Evolutionary conservation across 2,113 vertebrate species (phyloP).

Genomic region (Eudyptes chrysolophus): DNA sequence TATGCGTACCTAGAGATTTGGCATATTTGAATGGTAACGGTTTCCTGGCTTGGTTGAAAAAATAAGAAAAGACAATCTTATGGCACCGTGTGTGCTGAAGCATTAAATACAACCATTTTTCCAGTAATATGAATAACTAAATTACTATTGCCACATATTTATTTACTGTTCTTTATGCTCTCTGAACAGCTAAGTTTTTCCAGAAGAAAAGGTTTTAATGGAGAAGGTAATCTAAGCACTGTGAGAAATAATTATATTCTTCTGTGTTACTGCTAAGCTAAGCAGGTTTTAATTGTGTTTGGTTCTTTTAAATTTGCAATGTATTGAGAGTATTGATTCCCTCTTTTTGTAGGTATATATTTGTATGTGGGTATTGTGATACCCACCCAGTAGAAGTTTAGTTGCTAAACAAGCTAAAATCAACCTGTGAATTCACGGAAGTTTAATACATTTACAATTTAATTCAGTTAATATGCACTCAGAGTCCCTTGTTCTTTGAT

Average conservation of each 20-base stretch:
- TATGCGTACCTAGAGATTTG: background rate
- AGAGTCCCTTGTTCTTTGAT: background rate
- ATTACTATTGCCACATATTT: constrained; percentile 15
- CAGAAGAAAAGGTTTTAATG: constrained; percentile 56
- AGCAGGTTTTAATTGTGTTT: constrained; percentile 63
- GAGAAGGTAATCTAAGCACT: constrained; percentile 31
- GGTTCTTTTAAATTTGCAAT: constrained; percentile 26
- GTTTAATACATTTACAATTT: constrained; percentile 27
- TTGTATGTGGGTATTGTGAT: constrained; percentile 2
- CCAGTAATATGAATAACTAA: constrained; percentile 23
- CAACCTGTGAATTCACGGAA: background rate
- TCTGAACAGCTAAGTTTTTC: constrained; percentile 48
- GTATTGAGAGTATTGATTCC: constrained; percentile 37
- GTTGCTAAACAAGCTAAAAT: constrained; percentile 24
- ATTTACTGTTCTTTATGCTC: constrained; percentile 49
- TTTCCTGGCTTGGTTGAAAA: background rate
- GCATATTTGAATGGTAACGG: background rate
- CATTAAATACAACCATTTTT: constrained; percentile 41
- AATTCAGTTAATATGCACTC: constrained; percentile 23
- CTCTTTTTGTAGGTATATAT: background rate
- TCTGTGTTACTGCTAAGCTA: background rate
- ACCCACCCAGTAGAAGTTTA: background rate
- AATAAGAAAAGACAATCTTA: constrained; percentile 14
- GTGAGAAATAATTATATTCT: constrained; percentile 46
- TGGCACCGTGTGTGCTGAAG: background rate